Evolutionary conservation across 2,888 invertebrate genomes (phyloP), one percentile per base, ranked within the genome.

Genomic region (Megaustenia siamemsis): DNA sequence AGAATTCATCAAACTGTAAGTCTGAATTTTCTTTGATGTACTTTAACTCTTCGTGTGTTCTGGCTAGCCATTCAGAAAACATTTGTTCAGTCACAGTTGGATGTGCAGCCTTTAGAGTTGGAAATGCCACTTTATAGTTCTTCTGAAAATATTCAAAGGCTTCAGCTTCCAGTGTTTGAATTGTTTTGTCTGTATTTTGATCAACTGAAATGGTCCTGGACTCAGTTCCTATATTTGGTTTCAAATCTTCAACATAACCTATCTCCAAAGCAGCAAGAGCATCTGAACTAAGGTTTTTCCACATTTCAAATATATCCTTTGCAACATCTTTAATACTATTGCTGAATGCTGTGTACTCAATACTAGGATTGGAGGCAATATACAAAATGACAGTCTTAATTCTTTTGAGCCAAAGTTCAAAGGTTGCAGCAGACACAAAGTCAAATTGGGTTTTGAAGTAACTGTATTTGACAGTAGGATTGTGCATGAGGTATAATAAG

Each of bases 311-410:
- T 43, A 86, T 69, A 38, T 87, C 86, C 40, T 86, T 77, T 0
- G 69, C 53, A 35, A 87, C 79, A 79, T 87, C 86, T 35, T 82
- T 78, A 68, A 63, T 68, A 71, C 21, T 38, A 69, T 38, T 53
- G 24, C 77, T 79, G 69, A 88, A 88, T 68, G 86, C 82, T 43
- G 84, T 69, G 75, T 86, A 88, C 76, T 88, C 87, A 84, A 88
- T 87, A 43, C 79, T 69, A 32, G 88, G 88, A 56, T 88, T 88
- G 32, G 87, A 71, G 45, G 82, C 71, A 68, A 85, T 81, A 32
- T 81, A 45, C 1, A 76, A 35, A 24, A 85, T 66, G 32, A 85
- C 76, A 38, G 40, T 49, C 77, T 79, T 45, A 66, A 85, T 85
- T 76, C 81, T 66, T 2, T 76, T 73, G 6, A 85, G 77, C 85